Conservation (phyloP, 2,797 vertebrate species). For the Selene dorsalis region DNA sequence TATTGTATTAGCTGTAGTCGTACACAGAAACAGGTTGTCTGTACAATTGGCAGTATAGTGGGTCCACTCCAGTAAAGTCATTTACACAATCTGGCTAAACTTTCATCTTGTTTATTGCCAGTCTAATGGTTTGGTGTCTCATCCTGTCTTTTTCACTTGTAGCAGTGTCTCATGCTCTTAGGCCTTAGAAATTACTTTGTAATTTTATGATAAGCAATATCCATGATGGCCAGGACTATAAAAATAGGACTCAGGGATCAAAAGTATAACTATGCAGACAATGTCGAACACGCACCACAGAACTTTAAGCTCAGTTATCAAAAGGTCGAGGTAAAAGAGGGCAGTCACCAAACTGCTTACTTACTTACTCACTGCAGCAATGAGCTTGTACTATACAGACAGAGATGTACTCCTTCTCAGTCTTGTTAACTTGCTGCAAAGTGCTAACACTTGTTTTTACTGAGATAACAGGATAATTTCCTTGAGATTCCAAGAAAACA, state of each 20-base stretch:
- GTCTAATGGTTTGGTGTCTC: not conserved
- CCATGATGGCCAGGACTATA: not conserved
- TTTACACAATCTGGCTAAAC: not conserved
- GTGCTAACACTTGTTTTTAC: no score
- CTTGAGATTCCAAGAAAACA: no score
- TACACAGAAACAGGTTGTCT: not conserved
- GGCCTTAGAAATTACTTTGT: not conserved
- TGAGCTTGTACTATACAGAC: not conserved
- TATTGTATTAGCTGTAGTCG: not conserved
- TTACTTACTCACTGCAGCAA: not conserved
- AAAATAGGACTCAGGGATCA: not conserved
- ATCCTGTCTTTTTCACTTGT: not conserved
- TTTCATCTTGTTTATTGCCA: not conserved
- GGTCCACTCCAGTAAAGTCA: not conserved
- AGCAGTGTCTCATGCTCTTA: no score
- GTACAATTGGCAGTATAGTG: not conserved
- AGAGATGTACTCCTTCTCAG: no score
- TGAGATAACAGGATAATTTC: no score
- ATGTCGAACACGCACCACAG: not conserved
- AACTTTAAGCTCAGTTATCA: not conserved
- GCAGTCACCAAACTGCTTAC: not conserved
- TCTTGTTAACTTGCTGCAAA: no score
- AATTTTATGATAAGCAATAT: not conserved
- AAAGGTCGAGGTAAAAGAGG: not conserved
- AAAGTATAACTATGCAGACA: not conserved